These are phyloP conservation scores for Pocillopora meandrina DNA, from an alignment of 92 coral and sea anemone species.

Conservation along the genomic window DNA sequence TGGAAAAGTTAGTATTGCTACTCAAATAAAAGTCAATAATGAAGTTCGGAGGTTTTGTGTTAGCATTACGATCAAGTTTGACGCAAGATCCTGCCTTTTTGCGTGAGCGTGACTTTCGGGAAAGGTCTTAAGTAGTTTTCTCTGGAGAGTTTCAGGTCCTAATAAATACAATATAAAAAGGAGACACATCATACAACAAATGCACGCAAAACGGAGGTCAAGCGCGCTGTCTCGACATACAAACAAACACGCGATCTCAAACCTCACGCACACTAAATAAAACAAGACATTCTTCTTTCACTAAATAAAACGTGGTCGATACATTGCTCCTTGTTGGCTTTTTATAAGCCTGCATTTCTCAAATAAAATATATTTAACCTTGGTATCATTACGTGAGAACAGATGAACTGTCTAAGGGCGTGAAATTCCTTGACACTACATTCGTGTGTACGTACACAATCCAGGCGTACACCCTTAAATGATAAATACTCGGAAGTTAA, in stretches of 20 bases:
- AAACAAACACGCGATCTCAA: slow-evolving; percentile 33
- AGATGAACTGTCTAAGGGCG: slow-evolving; percentile 43
- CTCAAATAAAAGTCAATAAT: slow-evolving; percentile 7
- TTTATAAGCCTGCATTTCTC: background rate
- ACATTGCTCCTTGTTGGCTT: background rate
- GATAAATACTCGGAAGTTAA: slow-evolving; percentile 40
- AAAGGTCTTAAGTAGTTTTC: slow-evolving; percentile 41
- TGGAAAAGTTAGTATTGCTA: slow-evolving; percentile 13
- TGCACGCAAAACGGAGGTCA: slow-evolving; percentile 43
- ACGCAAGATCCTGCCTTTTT: background rate
- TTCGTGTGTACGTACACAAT: slow-evolving; percentile 40
- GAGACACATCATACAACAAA: slow-evolving; percentile 16
- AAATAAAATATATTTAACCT: slow-evolving; percentile 31
- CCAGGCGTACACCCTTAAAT: slow-evolving; percentile 7
- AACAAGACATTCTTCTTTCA: slow-evolving; percentile 2
- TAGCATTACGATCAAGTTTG: background rate
- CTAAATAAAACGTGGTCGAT: slow-evolving; percentile 5
- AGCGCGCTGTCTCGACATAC: slow-evolving; percentile 20
- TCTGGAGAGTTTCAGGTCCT: slow-evolving; percentile 46
- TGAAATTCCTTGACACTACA: slow-evolving; percentile 32
- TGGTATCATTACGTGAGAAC: slow-evolving; percentile 41
- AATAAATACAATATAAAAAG: slow-evolving; percentile 28
- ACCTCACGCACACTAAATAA: slow-evolving; percentile 1
- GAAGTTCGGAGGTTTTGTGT: background rate
- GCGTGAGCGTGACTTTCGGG: slow-evolving; percentile 15